Percentiles rank a stretch among this genome's conserved stretches.
Conservation (phyloP, 2,113 vertebrate genomes). For the Meriones unguiculatus region DNA sequence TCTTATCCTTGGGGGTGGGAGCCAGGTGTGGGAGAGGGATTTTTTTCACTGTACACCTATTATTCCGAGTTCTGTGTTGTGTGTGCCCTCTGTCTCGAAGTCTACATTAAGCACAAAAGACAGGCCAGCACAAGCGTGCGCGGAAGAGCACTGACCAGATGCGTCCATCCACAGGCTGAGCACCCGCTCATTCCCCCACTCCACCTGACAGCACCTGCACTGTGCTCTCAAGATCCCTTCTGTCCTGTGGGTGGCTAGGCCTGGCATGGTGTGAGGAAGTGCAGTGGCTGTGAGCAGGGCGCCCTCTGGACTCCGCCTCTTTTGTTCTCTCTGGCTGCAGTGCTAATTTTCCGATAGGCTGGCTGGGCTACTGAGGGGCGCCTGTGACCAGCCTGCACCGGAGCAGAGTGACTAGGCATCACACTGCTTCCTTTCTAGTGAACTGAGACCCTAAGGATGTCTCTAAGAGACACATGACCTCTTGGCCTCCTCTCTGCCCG, state of each 20-base stretch:
- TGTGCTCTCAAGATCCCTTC: neutral
- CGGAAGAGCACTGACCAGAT: neutral
- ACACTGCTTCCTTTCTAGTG: conserved; percentile 91
- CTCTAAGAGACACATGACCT: conserved; percentile 74
- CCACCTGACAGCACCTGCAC: neutral
- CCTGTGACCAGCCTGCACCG: conserved; percentile 91
- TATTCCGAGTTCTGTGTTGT: neutral
- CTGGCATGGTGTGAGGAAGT: neutral
- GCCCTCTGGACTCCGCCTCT: conserved; percentile 89
- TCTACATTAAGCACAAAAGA: neutral
- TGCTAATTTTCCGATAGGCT: conserved; percentile 96
- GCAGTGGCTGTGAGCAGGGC: fast-evolving
- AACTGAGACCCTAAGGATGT: conserved; percentile 86
- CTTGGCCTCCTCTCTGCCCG: conserved; percentile 50
- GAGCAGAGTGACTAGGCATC: conserved; percentile 94
- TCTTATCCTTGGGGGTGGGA: no score
- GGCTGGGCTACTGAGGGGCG: conserved; percentile 90
- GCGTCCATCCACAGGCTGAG: no score
- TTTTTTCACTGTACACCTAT: no score
- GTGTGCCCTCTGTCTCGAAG: neutral
- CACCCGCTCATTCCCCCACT: neutral
- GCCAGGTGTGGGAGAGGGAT: neutral
- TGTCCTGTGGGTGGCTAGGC: neutral
- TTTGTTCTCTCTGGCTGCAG: conserved; percentile 93
- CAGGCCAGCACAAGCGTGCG: neutral